These are phyloP conservation scores for Crotalus viridis DNA, from an alignment of 2,113 vertebrate genomes.

Conservation along the genomic window DNA sequence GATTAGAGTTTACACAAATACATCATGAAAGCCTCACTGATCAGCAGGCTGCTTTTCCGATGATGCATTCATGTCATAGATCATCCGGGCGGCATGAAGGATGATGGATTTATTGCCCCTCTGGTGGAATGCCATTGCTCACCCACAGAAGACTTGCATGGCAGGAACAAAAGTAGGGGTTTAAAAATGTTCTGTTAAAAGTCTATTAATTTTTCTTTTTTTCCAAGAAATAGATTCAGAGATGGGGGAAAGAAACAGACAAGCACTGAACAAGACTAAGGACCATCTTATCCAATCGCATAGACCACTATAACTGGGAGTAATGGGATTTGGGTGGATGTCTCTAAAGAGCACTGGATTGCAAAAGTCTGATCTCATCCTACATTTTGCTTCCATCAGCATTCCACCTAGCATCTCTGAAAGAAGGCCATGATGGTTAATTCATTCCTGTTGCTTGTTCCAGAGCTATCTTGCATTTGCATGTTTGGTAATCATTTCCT, in stretches of 20 bases:
- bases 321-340: not conserved
- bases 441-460: not conserved
- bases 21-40: conserved; percentile 29
- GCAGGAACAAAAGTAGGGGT: conserved; percentile 4
- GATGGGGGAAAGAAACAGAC: not conserved
- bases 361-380: not conserved
- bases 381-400: not conserved
- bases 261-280: not conserved
- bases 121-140: conserved; percentile 8
- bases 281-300: not conserved
- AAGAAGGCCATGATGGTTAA: not conserved
- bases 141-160: conserved; percentile 2
- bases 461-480: not conserved
- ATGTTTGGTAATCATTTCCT: not conserved
- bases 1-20: conserved; percentile 46
- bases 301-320: not conserved
- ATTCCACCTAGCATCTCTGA: not conserved
- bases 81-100: not conserved
- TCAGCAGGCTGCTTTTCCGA: conserved; percentile 22
- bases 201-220: not conserved
- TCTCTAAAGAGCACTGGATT: not conserved
- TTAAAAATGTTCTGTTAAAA: conserved; percentile 3
- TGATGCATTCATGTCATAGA: conserved; percentile 11
- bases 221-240: not conserved
- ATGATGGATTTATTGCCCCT: conserved; percentile 33